Evolutionary conservation across 2,113 vertebrate species (phyloP).

Genomic region (Clarias batrachus): DNA sequence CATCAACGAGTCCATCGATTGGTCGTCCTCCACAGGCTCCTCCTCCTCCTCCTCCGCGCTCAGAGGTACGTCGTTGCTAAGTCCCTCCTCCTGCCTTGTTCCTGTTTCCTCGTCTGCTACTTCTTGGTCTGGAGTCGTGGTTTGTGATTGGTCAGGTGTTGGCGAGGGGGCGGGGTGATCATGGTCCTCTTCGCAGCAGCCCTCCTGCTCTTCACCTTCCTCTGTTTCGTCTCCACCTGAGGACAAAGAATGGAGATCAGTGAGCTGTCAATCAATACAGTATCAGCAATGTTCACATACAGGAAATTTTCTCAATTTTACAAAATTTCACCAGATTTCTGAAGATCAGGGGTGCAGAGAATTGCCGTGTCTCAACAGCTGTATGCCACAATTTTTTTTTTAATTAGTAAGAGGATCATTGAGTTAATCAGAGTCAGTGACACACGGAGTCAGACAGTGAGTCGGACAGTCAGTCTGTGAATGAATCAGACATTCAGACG

Average conservation of each 20-base stretch:
- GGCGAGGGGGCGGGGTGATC: constrained; percentile 53
- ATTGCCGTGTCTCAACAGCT: not conserved
- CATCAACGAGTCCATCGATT: constrained; percentile 87
- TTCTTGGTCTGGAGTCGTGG: constrained; percentile 62
- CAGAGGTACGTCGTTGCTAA: constrained; percentile 42
- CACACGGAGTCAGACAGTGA: not conserved
- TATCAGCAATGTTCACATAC: not conserved
- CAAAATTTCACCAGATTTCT: not conserved
- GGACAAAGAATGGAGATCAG: constrained; percentile 36
- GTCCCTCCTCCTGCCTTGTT: constrained; percentile 40
- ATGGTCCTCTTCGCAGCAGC: constrained; percentile 58
- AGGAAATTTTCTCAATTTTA: not conserved
- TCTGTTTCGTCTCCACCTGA: constrained; percentile 62
- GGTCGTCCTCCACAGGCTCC: constrained; percentile 59
- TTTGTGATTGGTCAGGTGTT: constrained; percentile 59
- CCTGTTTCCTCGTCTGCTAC: constrained; percentile 44
- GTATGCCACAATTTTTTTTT: not conserved
- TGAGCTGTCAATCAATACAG: not conserved
- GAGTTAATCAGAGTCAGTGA: too few relatives aligned
- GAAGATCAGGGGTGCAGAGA: too few relatives aligned
- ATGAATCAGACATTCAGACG: not conserved
- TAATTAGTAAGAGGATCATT: not conserved
- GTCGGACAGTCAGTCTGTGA: not conserved
- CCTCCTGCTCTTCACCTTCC: constrained; percentile 54
- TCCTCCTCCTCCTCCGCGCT: constrained; percentile 56